Base-by-base conservation (phyloP, 2,113 vertebrate species). In the Saccopteryx leptura region DNA sequence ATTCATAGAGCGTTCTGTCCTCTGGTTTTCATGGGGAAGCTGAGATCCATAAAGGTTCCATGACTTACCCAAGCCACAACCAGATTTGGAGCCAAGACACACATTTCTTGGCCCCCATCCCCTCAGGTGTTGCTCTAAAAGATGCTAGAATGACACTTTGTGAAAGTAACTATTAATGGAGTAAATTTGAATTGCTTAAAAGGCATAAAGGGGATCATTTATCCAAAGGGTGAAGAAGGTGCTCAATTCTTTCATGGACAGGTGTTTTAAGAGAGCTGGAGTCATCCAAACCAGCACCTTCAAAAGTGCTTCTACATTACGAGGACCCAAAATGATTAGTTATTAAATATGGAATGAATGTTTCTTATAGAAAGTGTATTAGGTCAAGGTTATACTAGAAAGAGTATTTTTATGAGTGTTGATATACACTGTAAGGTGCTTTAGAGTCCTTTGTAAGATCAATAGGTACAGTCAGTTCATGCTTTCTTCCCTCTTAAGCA, bases 301-400 rank as follows among this genome's bases (percentile, higher is more conserved):
- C 24, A 24, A 86, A 93, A 90, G 39, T 50, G 12, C 33, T 66
- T 88, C 19, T 90, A 65, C 93, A 68, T 97, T 91, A 86, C 80
- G 39, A 86, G 58, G 93, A 86, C 28, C 54, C 48, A 13, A 80
- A 78, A 65, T 78, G 68, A 52, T 28, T 79, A n/a, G 52, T 56
- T 69, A 91, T n/a, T 79, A 83, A 85, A 46, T 68, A 8, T 1
- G 9, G 23, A 50, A 39, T 83, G 68, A 72, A 10, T 86, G 13
- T 72, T 90, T 92, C 81, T 48, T 76, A 48, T 84, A 58, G 33
- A 71, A 88, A 52, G 33, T 13, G 17, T 68, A 33, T 56, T 61
- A 88, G 33, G 69, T 93, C 65, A 88, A 58, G 78, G 5, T 75
- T 90, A 78, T 79, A n/a, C 46, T 56, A 82, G 12, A 21, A 93